Evolutionary conservation across 2,797 vertebrate species (phyloP).

Genomic region (Mustela erminea): DNA sequence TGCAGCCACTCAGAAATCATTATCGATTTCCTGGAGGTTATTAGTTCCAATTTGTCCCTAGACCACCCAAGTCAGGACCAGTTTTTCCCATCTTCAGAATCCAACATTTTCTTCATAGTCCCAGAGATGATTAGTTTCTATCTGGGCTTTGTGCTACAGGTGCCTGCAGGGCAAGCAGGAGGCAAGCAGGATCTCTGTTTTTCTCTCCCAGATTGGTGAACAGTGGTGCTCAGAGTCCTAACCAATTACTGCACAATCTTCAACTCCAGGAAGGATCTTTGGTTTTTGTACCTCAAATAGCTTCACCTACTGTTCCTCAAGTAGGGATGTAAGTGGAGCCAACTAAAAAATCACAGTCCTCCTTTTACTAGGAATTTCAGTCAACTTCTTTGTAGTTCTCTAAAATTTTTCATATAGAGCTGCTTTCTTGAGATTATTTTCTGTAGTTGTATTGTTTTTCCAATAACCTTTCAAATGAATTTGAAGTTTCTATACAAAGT

Average conservation of each 20-base stretch:
- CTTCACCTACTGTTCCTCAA: slow-evolving; percentile 79
- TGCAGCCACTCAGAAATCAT: slow-evolving; percentile 41
- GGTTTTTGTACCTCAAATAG: slow-evolving; percentile 68
- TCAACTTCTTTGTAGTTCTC: slow-evolving; percentile 46
- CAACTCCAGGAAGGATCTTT: slow-evolving; percentile 12
- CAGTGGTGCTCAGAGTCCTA: slow-evolving; percentile 84
- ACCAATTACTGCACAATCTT: slow-evolving; percentile 78
- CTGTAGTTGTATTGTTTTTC: slow-evolving; percentile 3
- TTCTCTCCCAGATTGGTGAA: slow-evolving; percentile 82
- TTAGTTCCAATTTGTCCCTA: slow-evolving; percentile 22
- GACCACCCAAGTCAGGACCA: background rate
- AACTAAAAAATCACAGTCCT: slow-evolving; percentile 10
- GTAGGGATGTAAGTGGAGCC: background rate
- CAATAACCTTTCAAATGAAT: background rate
- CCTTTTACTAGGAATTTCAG: slow-evolving; percentile 15
- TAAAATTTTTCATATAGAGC: background rate
- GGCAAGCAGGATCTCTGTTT: background rate
- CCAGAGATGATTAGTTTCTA: background rate
- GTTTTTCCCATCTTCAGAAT: background rate
- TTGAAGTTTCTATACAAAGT: slow-evolving; percentile 46
- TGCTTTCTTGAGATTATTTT: slow-evolving; percentile 59
- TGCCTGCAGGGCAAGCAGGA: background rate
- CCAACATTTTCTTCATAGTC: background rate
- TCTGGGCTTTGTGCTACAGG: slow-evolving; percentile 57
- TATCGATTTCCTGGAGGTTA: background rate